Evolutionary conservation across 2,888 invertebrate species (phyloP).

Genomic region (Cantharis rustica): DNA sequence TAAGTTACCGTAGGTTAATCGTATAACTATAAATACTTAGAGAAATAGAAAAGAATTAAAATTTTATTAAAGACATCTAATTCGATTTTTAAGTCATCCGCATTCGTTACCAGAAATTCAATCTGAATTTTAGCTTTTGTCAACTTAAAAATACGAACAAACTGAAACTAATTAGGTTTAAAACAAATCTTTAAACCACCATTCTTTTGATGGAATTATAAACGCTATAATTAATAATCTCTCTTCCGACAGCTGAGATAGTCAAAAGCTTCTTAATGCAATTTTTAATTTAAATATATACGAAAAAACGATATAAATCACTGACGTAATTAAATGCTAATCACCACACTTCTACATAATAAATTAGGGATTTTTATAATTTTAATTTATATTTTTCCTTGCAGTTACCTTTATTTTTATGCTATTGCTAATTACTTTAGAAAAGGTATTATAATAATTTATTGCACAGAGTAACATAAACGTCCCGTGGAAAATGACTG

Average conservation of each 20-base stretch:
- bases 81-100: not conserved
- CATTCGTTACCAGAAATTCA: not conserved
- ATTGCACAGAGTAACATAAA: not conserved
- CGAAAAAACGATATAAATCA: conserved; percentile 38
- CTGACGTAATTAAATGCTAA: conserved; percentile 42
- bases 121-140: not conserved
- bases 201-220: conserved; percentile 27
- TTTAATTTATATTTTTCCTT: not conserved
- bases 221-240: conserved; percentile 36
- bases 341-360: conserved; percentile 40
- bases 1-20: too few species aligned
- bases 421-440: not conserved
- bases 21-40: too few species aligned
- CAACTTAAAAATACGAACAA: conserved; percentile 1
- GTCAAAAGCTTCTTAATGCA: conserved; percentile 33
- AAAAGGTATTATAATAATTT: not conserved
- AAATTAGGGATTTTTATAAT: conserved; percentile 29
- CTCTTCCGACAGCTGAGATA: conserved; percentile 26
- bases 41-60: too few species aligned
- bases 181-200: conserved; percentile 25
- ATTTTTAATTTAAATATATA: conserved; percentile 32
- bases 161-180: conserved; percentile 22
- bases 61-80: too few species aligned
- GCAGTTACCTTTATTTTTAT: not conserved
- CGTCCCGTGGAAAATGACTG: not conserved